Evolutionary conservation across 64 coral and sea anemone species (phyloP).

Genomic region (Stichodactyla helianthus): DNA sequence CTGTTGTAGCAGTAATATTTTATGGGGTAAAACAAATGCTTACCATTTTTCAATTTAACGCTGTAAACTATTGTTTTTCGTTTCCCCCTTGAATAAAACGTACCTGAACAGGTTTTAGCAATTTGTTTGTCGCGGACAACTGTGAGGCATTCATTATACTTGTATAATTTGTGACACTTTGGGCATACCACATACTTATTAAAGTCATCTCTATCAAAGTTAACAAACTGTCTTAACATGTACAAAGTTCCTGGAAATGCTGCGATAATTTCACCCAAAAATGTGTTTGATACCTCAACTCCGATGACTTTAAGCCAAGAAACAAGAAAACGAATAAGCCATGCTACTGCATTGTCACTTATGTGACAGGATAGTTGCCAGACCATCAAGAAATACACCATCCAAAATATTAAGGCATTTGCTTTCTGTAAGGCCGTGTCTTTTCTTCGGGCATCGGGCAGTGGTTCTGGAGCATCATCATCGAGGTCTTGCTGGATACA

Average conservation of each 20-base stretch:
- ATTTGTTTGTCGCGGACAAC: background rate
- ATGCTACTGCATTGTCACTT: constrained; percentile 37
- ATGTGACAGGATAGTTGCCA: constrained; percentile 44
- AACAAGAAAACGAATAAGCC: constrained; percentile 22
- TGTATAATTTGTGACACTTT: constrained; percentile 32
- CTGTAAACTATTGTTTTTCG: constrained; percentile 15
- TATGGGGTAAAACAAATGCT: constrained; percentile 19
- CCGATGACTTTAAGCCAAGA: constrained; percentile 5
- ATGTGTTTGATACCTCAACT: background rate
- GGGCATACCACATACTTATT: constrained; percentile 53
- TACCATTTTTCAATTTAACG: constrained; percentile 27
- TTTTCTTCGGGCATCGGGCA: background rate
- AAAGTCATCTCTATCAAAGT: constrained; percentile 50
- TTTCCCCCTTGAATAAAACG: constrained; percentile 4
- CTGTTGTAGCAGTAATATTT: constrained; percentile 53
- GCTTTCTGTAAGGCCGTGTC: background rate
- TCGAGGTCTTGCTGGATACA: constrained; percentile 10
- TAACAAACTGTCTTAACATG: constrained; percentile 18
- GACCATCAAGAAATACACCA: constrained; percentile 34
- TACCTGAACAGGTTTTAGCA: constrained; percentile 40
- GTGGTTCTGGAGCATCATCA: constrained; percentile 3
- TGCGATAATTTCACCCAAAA: constrained; percentile 14
- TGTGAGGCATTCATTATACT: constrained; percentile 27
- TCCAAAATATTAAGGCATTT: constrained; percentile 26
- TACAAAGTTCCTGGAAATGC: constrained; percentile 38